Evolutionary conservation across 2,113 vertebrate species (phyloP).

Genomic region (Morone saxatilis): DNA sequence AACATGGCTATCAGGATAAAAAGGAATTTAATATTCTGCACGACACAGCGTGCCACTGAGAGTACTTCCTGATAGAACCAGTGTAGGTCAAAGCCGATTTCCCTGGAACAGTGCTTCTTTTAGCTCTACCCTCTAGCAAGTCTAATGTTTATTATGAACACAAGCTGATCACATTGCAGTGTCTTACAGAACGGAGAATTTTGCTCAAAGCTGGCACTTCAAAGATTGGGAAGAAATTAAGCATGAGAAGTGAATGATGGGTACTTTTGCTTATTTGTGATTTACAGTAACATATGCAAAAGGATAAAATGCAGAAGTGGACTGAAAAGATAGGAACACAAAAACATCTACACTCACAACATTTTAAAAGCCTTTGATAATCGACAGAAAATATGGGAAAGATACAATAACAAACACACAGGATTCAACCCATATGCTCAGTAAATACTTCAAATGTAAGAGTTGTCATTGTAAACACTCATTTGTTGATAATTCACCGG

Average conservation of each 20-base stretch:
- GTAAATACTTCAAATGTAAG: neutral
- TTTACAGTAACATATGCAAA: neutral
- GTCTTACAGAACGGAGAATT: constrained; percentile 9
- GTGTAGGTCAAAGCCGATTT: constrained; percentile 47
- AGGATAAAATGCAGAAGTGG: neutral
- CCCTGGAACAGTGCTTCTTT: constrained; percentile 6
- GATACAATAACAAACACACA: neutral
- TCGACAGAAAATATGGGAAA: constrained; percentile 5
- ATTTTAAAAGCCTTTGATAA: constrained; percentile 8
- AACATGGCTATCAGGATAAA: constrained; percentile 30
- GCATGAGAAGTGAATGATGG: neutral
- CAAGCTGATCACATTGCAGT: constrained; percentile 23
- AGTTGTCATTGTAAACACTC: constrained; percentile 38
- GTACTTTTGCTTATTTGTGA: neutral
- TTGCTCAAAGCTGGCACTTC: constrained; percentile 1
- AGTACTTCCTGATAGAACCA: constrained; percentile 33
- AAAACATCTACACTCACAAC: neutral
- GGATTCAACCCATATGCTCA: neutral
- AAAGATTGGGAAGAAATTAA: neutral
- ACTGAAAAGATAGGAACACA: neutral
- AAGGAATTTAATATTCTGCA: constrained; percentile 33
- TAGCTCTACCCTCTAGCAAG: constrained; percentile 14
- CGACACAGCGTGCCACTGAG: constrained; percentile 26
- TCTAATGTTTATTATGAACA: constrained; percentile 45
- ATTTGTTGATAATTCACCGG: constrained; percentile 1